Evolutionary conservation across 2,797 vertebrate species (phyloP), one percentile per base, ranked within the genome.

Genomic region (Enteromius fasciolatus): DNA sequence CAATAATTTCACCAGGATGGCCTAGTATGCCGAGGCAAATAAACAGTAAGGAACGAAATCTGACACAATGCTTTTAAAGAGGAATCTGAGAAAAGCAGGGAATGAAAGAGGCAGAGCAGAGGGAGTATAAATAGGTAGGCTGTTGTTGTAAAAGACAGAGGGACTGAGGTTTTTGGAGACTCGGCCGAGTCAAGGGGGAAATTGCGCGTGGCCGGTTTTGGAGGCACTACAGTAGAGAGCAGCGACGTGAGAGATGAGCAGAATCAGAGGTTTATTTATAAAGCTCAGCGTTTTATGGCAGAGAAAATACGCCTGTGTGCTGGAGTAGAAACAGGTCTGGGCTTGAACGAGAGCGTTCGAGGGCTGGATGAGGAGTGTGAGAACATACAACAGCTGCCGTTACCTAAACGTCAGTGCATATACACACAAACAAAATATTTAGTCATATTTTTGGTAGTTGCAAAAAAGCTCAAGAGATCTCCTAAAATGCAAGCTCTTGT

Each of bases 231-330:
- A 72, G 69, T 46, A 39, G 76, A 59, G 73, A 67, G 73, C 66
- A 52, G 86, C 23, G 59, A 61, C 33, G 57, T 75, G 78, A 78
- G 74, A 74, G 80, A 80, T 63, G 80, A 85, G 70, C 23, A 77
- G 41, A 81, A 67, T 83, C 63, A 44, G 31, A 72, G 76, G 81
- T 87, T 87, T 87, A 83, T 87, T 85, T 83, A 81, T 83, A 73
- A 85, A 87, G 82, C 46, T 46, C 68, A 67, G 72, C 7, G 12
- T 67, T 67, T 76, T 76, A 67, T 67, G 12, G 48, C 33, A 82
- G 63, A 82, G 33, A 82, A 82, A 76, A 82, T 57, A 82, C 9
- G 39, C 25, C 39, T n/a, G 68, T 63, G 41, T 72, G 54, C 54
- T 61, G 41, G 46, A 82, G 80, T 14, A 44, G 80, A 82, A 75